Evolutionary conservation across 1,140 invertebrate genomes (phyloP), one percentile per base, ranked within the genome.

Genomic region (Lasioglossum baleicum): DNA sequence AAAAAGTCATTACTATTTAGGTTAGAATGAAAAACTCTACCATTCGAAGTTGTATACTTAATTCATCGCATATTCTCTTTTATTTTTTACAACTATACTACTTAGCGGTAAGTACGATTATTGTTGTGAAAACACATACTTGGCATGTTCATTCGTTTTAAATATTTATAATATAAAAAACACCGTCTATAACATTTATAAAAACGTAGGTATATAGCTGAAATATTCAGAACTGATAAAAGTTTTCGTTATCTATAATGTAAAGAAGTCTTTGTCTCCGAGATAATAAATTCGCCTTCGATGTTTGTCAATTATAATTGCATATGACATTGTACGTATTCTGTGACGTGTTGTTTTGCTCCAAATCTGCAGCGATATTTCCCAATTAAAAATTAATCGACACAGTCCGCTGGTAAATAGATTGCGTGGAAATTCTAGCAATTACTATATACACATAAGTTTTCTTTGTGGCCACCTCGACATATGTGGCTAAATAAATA

Each of bases 1-100:
- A 2, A 11, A 44, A n/a, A 15, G 6, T 26, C 8, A 20, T 26
- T 2, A 40, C 40, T 48, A 26, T 26, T 26, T 26, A 76, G 75
- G 75, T 71, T 77, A 77, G 67, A 68, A 70, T 44, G 15, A 48
- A 61, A 31, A 70, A 76, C 31, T 3, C 0, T 75, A 7, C 0
- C 22, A 56, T 42, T 8, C 5, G 67, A 68, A 31, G 10, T 7
- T 6, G 26, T 10, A 58, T 58, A 58, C 26, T 44, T 44, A 20
- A 48, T 44, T 44, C 15, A 31, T 69, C 40, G 15, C 13, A 44
- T 8, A 61, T n/a, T 22, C 11, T 69, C 20, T 61, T 58, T 75
- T 61, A 60, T 69, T 58, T 0, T 13, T 61, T 61, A n/a, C 35
- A 67, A 61, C 3, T 48, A 56, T 56, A 15, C 3, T 22, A 10